Evolutionary conservation across 2,888 invertebrate genomes (phyloP), one percentile per base, ranked within the genome.

Genomic region (Anthrax anthrax): DNA sequence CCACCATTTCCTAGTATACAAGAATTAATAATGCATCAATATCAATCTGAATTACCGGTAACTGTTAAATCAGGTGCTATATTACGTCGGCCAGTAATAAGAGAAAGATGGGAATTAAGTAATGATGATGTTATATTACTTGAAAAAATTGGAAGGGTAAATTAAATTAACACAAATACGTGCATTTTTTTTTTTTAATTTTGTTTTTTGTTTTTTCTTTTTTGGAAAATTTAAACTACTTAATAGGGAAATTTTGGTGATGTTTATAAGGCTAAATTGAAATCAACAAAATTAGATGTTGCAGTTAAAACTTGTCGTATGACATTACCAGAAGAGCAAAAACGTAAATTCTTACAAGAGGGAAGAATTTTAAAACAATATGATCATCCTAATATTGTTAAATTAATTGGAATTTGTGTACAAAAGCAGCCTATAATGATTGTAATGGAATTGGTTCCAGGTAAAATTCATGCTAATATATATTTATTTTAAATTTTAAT

Each of bases 401-500:
- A 89, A 61, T 78, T 97, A 37, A 94, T 95, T 56, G 97, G 97
- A 27, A 95, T 97, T 57, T 96, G 95, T 57, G 95, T 95, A 52
- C 95, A 95, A 68, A 90, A 94, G 61, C 94, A 95, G 59, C 97
- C 97, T 0, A 94, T 97, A 48, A 95, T 96, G 94, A 95, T 97
- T 59, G 94, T 97, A 32, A 96, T 97, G 96, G 97, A 97, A 71
- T 76, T 92, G 51, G 95, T 95, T 40, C 81, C 67, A 37, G 66
- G 64, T 63, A 42, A 6, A 23, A 23, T 34, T 34, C n/a, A 34
- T 9, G 12, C 10, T 34, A 8, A 34, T 8, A 12, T 4, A 34
- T 14, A 34, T 29, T 29, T 29, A n/a, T 18, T 23, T 5, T 34
- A 17, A 32, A 13, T 23, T 34, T 19, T 10, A 0, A 10, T 23